These are phyloP conservation scores for Chelmon rostratus DNA, from an alignment of 2,797 vertebrate species.

Conservation along the genomic window DNA sequence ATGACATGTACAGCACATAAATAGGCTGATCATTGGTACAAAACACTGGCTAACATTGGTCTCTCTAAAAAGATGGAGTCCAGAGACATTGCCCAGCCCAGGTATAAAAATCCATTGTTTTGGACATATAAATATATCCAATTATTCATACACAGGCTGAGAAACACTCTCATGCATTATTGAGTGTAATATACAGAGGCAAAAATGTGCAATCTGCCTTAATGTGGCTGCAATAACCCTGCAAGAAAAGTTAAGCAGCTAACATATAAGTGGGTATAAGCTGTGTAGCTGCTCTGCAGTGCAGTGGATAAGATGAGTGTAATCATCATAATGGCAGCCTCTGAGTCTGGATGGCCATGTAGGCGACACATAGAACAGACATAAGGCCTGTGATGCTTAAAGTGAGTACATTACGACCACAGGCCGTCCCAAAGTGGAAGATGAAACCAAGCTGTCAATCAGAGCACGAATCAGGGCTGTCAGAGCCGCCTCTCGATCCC, in stretches of 20 bases:
- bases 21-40: background rate
- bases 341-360: slow-evolving; percentile 42
- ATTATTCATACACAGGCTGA: slow-evolving; percentile 16
- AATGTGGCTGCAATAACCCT: slow-evolving; percentile 18
- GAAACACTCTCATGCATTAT: slow-evolving; percentile 19
- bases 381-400: slow-evolving; percentile 41
- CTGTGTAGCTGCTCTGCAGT: slow-evolving; percentile 62
- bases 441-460: slow-evolving; percentile 73
- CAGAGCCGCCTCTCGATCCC: slow-evolving; percentile 49
- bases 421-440: slow-evolving; percentile 51
- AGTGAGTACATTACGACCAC: slow-evolving; percentile 63
- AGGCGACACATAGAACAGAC: slow-evolving; percentile 58
- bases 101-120: slow-evolving; percentile 2
- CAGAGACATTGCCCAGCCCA: background rate
- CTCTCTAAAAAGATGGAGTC: background rate
- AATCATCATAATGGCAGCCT: slow-evolving; percentile 40
- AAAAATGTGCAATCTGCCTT: background rate
- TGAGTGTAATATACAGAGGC: slow-evolving; percentile 16
- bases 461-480: slow-evolving; percentile 63
- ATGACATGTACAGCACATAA: background rate
- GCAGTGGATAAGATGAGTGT: slow-evolving; percentile 29
- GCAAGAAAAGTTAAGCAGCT: slow-evolving; percentile 28
- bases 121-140: background rate
- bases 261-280: slow-evolving; percentile 27
- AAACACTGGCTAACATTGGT: background rate